Base-by-base conservation (phyloP, 1,140 invertebrate genomes). In the Halesus radiatus region DNA sequence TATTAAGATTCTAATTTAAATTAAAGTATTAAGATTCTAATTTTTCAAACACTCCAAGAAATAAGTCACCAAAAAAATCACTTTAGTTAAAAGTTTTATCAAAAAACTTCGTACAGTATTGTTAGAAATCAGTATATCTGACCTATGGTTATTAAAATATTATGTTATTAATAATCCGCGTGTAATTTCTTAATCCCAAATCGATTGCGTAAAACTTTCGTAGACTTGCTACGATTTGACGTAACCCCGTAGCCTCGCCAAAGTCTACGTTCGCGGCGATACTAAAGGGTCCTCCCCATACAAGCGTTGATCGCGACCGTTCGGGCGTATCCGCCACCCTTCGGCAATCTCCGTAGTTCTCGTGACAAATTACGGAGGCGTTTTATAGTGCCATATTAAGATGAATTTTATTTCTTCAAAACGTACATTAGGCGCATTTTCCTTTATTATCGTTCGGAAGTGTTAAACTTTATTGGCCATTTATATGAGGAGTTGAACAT, bases 241-340 rank as follows among this genome's bases (percentile, higher is more conserved):
- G 62, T n/a, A 29, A 10, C 62, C 62, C 22, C 29, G 29, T 22
- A 66, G 62, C n/a, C 62, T 26, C 62, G 62, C 13, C 62, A 16
- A 66, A n/a, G 62, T 66, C 62, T 66, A 66, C 62, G 62, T 22
- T 32, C 62, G 62, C 62, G 62, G 62, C 62, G 62, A 66, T 66
- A 66, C 62, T 66, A 66, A 66, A 66, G 29, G 29, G 26, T 32
- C 62, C 62, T 29, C 62, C 62, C 26, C 22, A 29, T 66, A 32
- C 22, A 66, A 66, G n/a, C 62, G 62, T 32, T 66, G 10, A 29
- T 22, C 16, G 62, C 29, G 7, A 16, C 22, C 62, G 62, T 32
- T 66, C 62, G 62, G 62, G 13, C 16, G 29, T 26, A n/a, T 66
- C 15, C 62, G 62, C n/a, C 26, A 7, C 29, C 6, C 22, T 66